These are phyloP conservation scores for Trachelus troglodyta DNA, from an alignment of 2,888 invertebrate genomes.

Conservation along the genomic window DNA sequence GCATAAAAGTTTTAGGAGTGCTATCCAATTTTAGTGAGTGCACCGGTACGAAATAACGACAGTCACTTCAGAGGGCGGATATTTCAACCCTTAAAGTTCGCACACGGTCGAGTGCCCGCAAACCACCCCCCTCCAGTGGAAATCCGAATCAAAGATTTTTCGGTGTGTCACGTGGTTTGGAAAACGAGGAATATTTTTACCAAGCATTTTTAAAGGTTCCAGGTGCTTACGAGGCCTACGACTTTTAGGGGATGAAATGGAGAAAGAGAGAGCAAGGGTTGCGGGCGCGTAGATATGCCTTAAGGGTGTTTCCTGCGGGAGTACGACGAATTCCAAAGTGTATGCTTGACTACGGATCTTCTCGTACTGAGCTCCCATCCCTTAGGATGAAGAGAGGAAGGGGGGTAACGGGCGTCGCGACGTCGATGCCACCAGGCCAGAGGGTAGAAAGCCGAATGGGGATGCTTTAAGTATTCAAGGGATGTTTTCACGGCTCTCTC, in stretches of 20 bases:
- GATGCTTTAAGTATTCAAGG: constrained; percentile 41
- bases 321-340: not conserved
- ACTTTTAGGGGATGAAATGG: not conserved
- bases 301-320: not conserved
- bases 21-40: constrained; percentile 61
- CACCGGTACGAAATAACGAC: constrained; percentile 54
- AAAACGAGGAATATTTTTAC: not conserved
- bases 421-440: not conserved
- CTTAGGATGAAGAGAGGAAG: too few relatives aligned
- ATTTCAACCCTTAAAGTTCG: not conserved
- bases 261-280: not conserved
- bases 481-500: constrained; percentile 49
- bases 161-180: not conserved
- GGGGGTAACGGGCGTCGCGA: not conserved
- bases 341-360: not conserved
- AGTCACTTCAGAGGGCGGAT: not conserved
- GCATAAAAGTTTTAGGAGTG: not conserved
- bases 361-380: not conserved
- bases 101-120: not conserved
- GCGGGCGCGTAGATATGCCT: not conserved
- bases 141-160: not conserved
- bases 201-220: not conserved
- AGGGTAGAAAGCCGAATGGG: not conserved
- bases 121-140: not conserved
- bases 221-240: not conserved